Conservation (phyloP, 2,888 invertebrate genomes). For the Sthenelais limicola region DNA sequence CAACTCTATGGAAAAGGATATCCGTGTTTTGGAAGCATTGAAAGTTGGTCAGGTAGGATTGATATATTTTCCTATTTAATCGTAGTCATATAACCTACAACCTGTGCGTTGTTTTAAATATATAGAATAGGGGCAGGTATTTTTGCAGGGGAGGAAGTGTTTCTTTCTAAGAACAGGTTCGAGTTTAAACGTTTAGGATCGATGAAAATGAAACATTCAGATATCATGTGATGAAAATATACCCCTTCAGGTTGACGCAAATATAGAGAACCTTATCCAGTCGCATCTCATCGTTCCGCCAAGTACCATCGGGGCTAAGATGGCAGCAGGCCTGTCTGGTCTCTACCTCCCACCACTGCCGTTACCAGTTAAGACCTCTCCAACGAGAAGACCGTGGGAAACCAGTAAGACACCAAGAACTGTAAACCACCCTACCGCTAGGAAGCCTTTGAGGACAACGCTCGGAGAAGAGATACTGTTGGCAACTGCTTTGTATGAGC, state of each 20-base stretch:
- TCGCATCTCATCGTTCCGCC: constrained; percentile 53
- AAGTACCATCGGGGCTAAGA: constrained; percentile 59
- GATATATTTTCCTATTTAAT: too few species aligned
- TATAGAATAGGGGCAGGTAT: too few species aligned
- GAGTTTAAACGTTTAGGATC: neutral
- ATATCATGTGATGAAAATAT: too few species aligned
- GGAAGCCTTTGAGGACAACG: constrained; percentile 39
- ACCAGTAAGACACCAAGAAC: constrained; percentile 46
- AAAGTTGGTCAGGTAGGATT: constrained; percentile 72
- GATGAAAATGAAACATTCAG: too few species aligned
- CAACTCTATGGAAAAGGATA: constrained; percentile 65
- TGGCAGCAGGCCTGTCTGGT: constrained; percentile 61
- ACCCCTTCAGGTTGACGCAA: constrained; percentile 57
- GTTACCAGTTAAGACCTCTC: constrained; percentile 53
- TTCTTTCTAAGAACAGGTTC: too few species aligned
- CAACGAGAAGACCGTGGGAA: constrained; percentile 32
- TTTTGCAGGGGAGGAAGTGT: too few species aligned
- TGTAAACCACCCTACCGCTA: constrained; percentile 22
- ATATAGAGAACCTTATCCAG: constrained; percentile 58
- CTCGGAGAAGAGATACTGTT: constrained; percentile 65
- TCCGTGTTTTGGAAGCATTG: constrained; percentile 68
- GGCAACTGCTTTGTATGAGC: constrained; percentile 64
- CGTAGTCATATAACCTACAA: too few species aligned
- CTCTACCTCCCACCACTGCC: constrained; percentile 67
- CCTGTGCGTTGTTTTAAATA: too few species aligned